phyloP scores from a whole-genome alignment of 2,113 vertebrate species.

The Neogale vison region DNA sequence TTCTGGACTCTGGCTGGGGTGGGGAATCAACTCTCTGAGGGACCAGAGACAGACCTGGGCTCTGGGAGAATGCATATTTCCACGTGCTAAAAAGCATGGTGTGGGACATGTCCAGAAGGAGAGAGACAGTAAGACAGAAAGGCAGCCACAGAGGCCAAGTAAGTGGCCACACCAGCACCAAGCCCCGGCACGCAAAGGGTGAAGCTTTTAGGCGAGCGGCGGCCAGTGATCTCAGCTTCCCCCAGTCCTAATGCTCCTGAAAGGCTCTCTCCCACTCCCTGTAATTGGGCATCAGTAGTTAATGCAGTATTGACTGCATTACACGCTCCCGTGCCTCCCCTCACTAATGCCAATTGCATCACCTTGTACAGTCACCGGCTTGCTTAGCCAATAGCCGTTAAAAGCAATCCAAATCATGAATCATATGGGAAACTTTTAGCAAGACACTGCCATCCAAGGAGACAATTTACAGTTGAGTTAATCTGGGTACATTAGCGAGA shows the following conservation, averaged over 20 bases:
- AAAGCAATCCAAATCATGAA: constrained; percentile 99
- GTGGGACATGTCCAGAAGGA: constrained; percentile 29
- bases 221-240: constrained; percentile 99
- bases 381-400: constrained; percentile 99
- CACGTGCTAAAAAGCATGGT: constrained; percentile 83
- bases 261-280: constrained; percentile 99
- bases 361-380: constrained; percentile 99
- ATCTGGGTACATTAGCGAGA: constrained; percentile 99
- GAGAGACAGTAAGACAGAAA: neutral
- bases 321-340: constrained; percentile 99
- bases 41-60: constrained; percentile 67
- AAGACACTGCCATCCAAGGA: constrained; percentile 96
- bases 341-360: constrained; percentile 99
- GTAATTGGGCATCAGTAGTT: constrained; percentile 99
- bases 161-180: constrained; percentile 83
- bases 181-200: constrained; percentile 96
- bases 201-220: constrained; percentile 99
- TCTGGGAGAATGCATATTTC: constrained; percentile 75
- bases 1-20: constrained; percentile 71
- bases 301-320: constrained; percentile 99
- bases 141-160: constrained; percentile 52
- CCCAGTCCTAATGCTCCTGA: constrained; percentile 99
- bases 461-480: constrained; percentile 99
- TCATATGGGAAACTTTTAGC: constrained; percentile 99
- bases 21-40: constrained; percentile 15